Base-by-base conservation (phyloP, 1,140 invertebrate species). In the Drosophila sechellia region DNA sequence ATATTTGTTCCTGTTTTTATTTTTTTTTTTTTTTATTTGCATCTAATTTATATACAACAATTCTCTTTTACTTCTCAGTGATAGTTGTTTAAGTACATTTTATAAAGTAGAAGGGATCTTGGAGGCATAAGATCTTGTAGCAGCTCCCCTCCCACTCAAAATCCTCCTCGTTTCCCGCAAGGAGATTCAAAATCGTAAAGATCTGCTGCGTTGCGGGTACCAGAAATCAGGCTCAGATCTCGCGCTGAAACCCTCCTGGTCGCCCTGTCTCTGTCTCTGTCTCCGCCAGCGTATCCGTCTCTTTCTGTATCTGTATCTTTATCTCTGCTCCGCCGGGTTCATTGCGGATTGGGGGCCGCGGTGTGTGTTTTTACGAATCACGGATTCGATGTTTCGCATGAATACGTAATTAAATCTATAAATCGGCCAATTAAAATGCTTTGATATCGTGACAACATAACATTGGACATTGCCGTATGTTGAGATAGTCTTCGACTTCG, bases 371-470 rank as follows among this genome's bases (percentile, higher is more conserved):
- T 92, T 92, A 92, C 90, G 90, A 92, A 92, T 92, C 90, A 92
- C 90, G 90, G 90, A 84, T 92, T 92, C 90, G 90, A 90, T 92
- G 90, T 92, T 92, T 92, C 90, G 90, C 90, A 92, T 92, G 90
- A 92, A 92, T 92, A 92, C 90, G 90, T 92, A 92, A 92, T 92
- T 92, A 92, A 92, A 92, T 92, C 90, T 92, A 92, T 92, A 92
- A 92, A 92, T 92, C 90, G 90, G 90, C 90, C 90, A 92, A 92
- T 92, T 92, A 92, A 92, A 92, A 92, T 92, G 90, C 90, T 92
- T 92, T 92, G 90, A 92, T 92, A 92, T 92, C 90, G 90, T 92
- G 90, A 92, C 90, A 92, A 92, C 90, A 92, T 90, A 90, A 91
- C 90, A 92, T 92, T 92, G 81, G 80, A 87, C 84, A 90, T 89